A percentile compares a stretch with the other conserved stretches of the same genome.
These are phyloP conservation scores for Dreissena polymorpha DNA, from an alignment of 1,140 invertebrate genomes.

Conservation along the genomic window DNA sequence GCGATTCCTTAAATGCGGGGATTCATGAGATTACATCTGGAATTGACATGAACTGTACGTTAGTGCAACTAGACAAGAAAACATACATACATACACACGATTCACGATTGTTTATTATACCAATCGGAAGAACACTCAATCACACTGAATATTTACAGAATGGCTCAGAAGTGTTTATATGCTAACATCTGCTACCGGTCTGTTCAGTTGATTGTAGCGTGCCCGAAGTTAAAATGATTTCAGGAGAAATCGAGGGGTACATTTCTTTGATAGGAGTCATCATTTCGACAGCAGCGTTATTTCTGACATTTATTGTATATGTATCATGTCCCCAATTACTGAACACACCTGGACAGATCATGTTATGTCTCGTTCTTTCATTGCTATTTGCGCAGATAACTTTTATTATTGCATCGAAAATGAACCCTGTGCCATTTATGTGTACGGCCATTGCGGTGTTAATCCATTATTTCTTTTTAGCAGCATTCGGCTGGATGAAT, in stretches of 20 bases:
- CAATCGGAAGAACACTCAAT: neutral
- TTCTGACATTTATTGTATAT: conserved; percentile 75
- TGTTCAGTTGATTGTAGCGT: neutral
- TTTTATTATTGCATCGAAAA: conserved; percentile 76
- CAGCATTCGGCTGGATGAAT: conserved; percentile 83
- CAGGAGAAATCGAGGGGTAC: conserved; percentile 34
- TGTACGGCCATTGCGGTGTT: conserved; percentile 76
- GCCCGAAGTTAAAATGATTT: conserved; percentile 36
- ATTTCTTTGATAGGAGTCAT: conserved; percentile 57
- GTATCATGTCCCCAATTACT: conserved; percentile 75
- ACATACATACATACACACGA: neutral
- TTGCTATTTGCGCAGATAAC: conserved; percentile 79
- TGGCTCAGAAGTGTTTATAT: conserved; percentile 4
- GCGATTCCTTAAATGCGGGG: too few species aligned
- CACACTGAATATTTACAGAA: conserved; percentile 2
- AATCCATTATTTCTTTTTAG: conserved; percentile 81
- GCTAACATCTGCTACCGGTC: neutral
- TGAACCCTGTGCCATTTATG: neutral
- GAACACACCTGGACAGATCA: conserved; percentile 81
- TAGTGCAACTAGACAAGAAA: neutral
- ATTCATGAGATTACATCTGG: neutral
- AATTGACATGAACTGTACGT: neutral
- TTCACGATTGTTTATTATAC: conserved; percentile 17
- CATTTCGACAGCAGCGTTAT: conserved; percentile 60
- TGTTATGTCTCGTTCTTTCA: conserved; percentile 78